Base-by-base conservation (phyloP, 2,797 vertebrate species). In the Poliocrania exsul region DNA sequence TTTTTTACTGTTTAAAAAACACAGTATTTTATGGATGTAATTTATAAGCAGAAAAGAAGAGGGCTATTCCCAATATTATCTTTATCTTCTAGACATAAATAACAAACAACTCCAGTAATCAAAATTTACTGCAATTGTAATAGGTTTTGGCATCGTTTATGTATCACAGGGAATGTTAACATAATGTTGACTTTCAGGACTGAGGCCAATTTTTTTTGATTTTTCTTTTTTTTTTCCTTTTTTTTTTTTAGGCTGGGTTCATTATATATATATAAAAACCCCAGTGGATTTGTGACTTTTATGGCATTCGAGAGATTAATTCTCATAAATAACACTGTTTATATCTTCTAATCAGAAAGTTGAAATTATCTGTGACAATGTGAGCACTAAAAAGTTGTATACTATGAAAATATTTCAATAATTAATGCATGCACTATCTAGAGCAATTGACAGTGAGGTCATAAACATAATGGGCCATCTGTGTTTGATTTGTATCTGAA, bases 391-490 rank as follows among this genome's bases (percentile, higher is more conserved):
- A 96, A 98, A 97, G 94, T 95, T 98, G 97, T 97, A 97, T 97
- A 96, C 94, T 97, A 96, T 95, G 96, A 97, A 98, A 98, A 97
- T 96, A 97, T 97, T 98, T 98, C 96, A 97, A 97, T 98, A 98
- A 98, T 98, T 97, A 98, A 98, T 98, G 96, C 95, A 95, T 91
- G 95, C 93, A 93, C 96, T 97, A 97, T 98, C 96, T 96, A 97
- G 93, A 97, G 95, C 96, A 98, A 98, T 97, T 98, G 98, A 97
- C 97, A 98, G 95, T 95, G 95, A 97, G 97, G 97, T 97, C 97
- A 97, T 98, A 97, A 98, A 97, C 28, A 84, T 97, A 97, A 97
- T 97, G 96, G 96, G 90, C 95, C 97, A 98, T 97, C 97, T 98
- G 97, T 97, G 96, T 98, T 98, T 98, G 97, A 98, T 98, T 97